A percentile compares a stretch with the other conserved stretches of the same genome.
phyloP scores from a whole-genome alignment of 2,113 vertebrate species.

The Cyphomyrus plagiostoma region DNA sequence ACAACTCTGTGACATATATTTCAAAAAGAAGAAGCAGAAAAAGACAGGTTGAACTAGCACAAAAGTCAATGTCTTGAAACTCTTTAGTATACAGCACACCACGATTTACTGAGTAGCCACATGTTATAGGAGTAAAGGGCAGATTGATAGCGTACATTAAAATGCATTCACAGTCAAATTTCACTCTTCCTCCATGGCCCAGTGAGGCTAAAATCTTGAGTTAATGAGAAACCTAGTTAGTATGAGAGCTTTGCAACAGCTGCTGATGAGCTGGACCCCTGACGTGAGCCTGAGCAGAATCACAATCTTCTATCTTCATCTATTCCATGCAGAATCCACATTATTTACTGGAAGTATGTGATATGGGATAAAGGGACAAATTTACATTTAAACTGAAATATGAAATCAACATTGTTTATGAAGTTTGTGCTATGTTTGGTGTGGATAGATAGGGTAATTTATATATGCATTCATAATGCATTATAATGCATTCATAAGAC shows the following conservation, averaged over 20 bases:
- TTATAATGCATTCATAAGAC: too few species aligned
- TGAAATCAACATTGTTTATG: not conserved
- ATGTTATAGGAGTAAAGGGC: not conserved
- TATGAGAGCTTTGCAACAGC: not conserved
- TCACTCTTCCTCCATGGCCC: not conserved
- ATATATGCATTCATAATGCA: too few species aligned
- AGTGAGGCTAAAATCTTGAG: not conserved
- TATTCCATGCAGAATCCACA: not conserved
- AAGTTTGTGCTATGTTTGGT: not conserved
- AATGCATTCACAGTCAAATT: not conserved
- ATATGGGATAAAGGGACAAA: not conserved
- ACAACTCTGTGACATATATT: not conserved
- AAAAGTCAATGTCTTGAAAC: not conserved
- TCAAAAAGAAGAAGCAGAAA: not conserved
- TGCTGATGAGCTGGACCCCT: not conserved
- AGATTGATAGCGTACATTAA: not conserved
- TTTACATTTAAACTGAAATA: not conserved
- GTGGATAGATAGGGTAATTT: not conserved
- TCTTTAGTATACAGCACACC: not conserved
- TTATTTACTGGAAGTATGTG: not conserved
- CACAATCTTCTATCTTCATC: not conserved
- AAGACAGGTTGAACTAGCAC: not conserved
- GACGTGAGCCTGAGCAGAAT: not conserved
- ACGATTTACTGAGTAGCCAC: not conserved
- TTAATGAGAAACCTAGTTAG: conserved; percentile 6